phyloP scores from a whole-genome alignment of 1,140 invertebrate genomes.

The Drosophila aff. region DNA sequence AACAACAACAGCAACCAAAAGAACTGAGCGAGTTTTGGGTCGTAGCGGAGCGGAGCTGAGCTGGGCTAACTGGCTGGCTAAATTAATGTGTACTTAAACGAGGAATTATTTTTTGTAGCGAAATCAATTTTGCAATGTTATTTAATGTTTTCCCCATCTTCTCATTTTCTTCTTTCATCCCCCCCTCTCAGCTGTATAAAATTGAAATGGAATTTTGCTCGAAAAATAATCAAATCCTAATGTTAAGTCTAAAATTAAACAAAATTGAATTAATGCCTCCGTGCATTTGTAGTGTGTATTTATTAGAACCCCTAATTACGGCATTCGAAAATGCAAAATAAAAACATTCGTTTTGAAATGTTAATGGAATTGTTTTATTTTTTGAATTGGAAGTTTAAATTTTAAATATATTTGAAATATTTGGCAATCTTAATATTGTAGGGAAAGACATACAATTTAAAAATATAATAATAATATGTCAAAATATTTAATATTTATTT shows the following conservation, averaged over 20 bases:
- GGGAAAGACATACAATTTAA: neutral
- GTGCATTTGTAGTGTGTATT: constrained; percentile 68
- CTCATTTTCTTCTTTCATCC: constrained; percentile 22
- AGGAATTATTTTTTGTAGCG: constrained; percentile 82
- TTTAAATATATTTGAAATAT: no score
- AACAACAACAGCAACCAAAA: constrained; percentile 74
- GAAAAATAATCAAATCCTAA: constrained; percentile 72
- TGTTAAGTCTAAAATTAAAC: constrained; percentile 69
- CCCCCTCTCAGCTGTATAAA: constrained; percentile 58
- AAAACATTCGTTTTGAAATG: constrained; percentile 58
- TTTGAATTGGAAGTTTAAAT: neutral
- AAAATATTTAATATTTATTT: neutral
- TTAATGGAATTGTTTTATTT: constrained; percentile 17
- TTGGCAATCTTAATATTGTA: no score
- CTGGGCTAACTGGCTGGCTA: constrained; percentile 49
- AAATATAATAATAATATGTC: neutral
- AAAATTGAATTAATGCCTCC: constrained; percentile 57
- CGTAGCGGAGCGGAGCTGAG: constrained; percentile 47
- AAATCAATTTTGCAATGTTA: constrained; percentile 80
- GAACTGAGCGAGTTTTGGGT: constrained; percentile 77
- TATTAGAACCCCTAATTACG: constrained; percentile 47
- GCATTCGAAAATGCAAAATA: constrained; percentile 45
- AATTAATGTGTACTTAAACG: constrained; percentile 64
- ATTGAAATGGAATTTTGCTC: constrained; percentile 77
- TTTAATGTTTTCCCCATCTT: constrained; percentile 65